phyloP scores from a whole-genome alignment of 53 echinoderm and acorn worm species.

The Temnopleurus reevesii region DNA sequence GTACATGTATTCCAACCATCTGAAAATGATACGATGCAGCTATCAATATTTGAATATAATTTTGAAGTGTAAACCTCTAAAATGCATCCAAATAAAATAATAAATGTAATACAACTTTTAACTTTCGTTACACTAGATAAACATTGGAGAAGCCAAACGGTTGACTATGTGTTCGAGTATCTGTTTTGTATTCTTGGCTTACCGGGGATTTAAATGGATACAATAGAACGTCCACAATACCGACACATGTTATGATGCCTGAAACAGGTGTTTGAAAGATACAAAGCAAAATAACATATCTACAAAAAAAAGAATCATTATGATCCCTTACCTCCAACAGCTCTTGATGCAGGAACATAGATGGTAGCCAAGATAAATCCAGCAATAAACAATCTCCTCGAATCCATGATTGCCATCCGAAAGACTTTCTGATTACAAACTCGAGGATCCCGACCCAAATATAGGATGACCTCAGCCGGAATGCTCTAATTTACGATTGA shows the following conservation, averaged over 20 bases:
- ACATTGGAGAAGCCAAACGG: too few species aligned
- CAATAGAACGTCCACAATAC: not conserved
- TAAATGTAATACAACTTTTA: too few species aligned
- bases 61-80: too few species aligned
- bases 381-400: not conserved
- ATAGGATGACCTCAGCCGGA: not conserved
- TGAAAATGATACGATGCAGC: too few species aligned
- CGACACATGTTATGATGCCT: not conserved
- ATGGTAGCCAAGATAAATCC: not conserved
- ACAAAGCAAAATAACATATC: not conserved
- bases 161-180: not conserved
- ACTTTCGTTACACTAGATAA: too few species aligned
- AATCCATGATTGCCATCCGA: not conserved
- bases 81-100: too few species aligned
- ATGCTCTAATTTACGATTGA: not conserved
- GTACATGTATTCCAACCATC: too few species aligned
- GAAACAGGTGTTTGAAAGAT: constrained; percentile 6
- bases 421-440: not conserved
- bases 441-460: not conserved
- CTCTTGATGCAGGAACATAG: not conserved
- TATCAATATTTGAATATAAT: too few species aligned
- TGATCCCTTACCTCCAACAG: not conserved
- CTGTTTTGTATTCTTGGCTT: not conserved
- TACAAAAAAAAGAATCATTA: not conserved
- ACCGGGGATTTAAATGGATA: constrained; percentile 22